A percentile compares a stretch with the other conserved stretches of the same genome.
These are phyloP conservation scores for Phengaris arion DNA, from an alignment of 2,888 invertebrate genomes.

Conservation along the genomic window DNA sequence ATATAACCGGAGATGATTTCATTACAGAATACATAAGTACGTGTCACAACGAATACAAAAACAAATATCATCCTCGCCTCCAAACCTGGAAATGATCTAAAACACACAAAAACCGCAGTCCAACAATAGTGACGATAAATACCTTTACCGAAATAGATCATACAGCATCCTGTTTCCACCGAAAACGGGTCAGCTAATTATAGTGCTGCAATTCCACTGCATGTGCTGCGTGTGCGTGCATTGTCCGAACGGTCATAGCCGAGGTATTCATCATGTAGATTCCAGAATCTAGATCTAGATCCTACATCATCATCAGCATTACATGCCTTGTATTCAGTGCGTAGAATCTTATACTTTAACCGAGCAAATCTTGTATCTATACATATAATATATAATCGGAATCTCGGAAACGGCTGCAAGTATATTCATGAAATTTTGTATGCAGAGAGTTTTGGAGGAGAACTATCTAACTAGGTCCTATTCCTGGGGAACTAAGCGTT, in stretches of 20 bases:
- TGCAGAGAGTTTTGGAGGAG: no score
- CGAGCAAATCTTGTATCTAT: no score
- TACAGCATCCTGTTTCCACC: constrained; percentile 50
- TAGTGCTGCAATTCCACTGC: constrained; percentile 39
- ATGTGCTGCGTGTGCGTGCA: not conserved
- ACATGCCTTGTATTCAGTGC: no score
- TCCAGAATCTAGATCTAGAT: not conserved
- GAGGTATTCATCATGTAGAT: not conserved
- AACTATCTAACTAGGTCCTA: no score
- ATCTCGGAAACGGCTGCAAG: no score
- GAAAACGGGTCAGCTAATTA: constrained; percentile 58
- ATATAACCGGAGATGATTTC: no score
- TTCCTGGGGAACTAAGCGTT: no score
- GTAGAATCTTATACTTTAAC: no score
- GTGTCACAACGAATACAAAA: not conserved
- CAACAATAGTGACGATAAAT: constrained; percentile 37
- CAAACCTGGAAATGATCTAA: constrained; percentile 31
- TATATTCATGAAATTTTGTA: no score
- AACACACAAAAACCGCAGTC: constrained; percentile 38
- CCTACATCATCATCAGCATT: not conserved
- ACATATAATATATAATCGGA: no score
- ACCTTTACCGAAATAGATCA: constrained; percentile 38
- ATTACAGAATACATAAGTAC: no score
- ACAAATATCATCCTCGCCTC: not conserved
- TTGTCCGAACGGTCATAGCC: constrained; percentile 5